These are phyloP conservation scores for Planococcus citri DNA, from an alignment of 1,140 invertebrate species.

Conservation along the genomic window DNA sequence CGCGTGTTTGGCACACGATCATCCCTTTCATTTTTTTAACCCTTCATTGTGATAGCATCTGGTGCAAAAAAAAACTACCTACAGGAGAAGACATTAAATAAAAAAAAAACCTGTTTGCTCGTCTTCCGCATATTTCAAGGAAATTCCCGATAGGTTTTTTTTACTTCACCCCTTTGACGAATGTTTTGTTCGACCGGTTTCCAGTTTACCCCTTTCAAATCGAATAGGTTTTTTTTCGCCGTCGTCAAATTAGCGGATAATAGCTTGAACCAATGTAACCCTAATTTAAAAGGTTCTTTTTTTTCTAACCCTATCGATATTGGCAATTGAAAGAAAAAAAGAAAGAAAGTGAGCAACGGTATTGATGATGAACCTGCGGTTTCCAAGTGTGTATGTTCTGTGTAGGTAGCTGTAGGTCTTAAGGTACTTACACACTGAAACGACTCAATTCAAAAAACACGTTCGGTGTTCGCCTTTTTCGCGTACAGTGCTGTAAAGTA, in stretches of 20 bases:
- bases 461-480: background rate
- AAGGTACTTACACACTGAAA: background rate
- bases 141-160: background rate
- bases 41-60: background rate
- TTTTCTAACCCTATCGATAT: background rate
- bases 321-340: too few relatives aligned
- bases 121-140: background rate
- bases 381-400: too few relatives aligned
- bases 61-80: background rate
- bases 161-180: background rate
- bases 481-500: too few relatives aligned
- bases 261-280: background rate
- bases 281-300: too few relatives aligned
- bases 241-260: background rate
- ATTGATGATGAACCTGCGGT: too few relatives aligned
- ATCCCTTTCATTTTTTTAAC: constrained; percentile 3
- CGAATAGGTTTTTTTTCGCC: background rate
- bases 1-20: constrained; percentile 4
- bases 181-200: background rate
- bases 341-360: too few relatives aligned
- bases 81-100: too few relatives aligned
- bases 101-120: background rate
- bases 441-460: background rate
- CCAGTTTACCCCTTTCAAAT: background rate
- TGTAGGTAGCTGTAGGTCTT: background rate